phyloP scores from a whole-genome alignment of 2,113 vertebrate genomes.

The Nesoenas mayeri region DNA sequence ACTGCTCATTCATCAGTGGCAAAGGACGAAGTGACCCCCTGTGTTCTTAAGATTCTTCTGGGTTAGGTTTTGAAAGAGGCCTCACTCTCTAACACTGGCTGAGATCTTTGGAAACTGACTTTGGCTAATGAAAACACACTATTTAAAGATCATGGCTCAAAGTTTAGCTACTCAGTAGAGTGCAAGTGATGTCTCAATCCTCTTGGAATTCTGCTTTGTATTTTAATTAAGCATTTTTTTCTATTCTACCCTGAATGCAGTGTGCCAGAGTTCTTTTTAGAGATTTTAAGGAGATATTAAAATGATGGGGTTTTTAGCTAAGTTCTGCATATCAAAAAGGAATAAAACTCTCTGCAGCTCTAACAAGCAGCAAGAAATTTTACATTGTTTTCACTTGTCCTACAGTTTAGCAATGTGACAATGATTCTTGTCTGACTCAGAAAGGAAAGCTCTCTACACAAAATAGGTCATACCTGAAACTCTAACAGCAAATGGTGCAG shows the following conservation, averaged over 20 bases:
- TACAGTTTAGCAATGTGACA: neutral
- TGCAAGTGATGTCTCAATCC: neutral
- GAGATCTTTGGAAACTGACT: neutral
- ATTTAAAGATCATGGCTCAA: neutral
- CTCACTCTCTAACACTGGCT: neutral
- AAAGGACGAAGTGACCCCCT: neutral
- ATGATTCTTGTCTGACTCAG: neutral
- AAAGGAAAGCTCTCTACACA: neutral
- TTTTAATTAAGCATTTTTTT: neutral
- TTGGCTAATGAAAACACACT: neutral
- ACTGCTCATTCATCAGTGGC: neutral
- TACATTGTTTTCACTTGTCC: neutral
- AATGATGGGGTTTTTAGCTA: neutral
- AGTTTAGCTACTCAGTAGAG: neutral
- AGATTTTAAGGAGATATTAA: neutral
- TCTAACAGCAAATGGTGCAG: neutral
- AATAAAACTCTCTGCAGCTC: neutral
- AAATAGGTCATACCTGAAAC: neutral
- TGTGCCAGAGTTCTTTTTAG: neutral
- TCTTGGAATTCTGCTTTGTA: neutral
- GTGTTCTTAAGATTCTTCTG: neutral
- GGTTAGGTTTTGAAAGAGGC: neutral
- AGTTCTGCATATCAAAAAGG: neutral
- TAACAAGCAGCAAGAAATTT: neutral
- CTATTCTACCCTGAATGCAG: neutral